phyloP scores from a whole-genome alignment of 1,140 invertebrate species.

The Trissolcus basalis region DNA sequence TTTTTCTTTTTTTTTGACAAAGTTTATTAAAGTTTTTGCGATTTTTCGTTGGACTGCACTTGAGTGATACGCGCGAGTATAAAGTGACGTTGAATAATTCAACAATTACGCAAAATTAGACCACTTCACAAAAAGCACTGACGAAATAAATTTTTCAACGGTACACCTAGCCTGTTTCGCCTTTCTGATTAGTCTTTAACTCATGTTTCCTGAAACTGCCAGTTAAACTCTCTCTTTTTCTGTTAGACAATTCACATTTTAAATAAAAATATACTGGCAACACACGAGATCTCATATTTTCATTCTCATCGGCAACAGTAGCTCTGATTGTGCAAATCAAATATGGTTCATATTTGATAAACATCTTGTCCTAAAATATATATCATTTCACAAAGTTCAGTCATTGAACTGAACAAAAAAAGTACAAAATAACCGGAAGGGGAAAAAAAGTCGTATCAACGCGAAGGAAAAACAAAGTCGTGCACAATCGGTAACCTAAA shows the following conservation, averaged over 20 bases:
- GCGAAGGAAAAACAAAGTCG: slow-evolving; percentile 1
- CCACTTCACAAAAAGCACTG: slow-evolving; percentile 35
- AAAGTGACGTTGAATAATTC: slow-evolving; percentile 56
- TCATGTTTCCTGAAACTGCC: slow-evolving; percentile 26
- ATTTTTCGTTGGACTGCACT: slow-evolving; percentile 24
- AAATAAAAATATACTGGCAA: too few relatives aligned
- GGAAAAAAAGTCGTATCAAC: too few relatives aligned
- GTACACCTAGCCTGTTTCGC: slow-evolving; percentile 8
- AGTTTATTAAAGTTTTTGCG: slow-evolving; percentile 34
- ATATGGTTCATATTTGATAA: too few relatives aligned
- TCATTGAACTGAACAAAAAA: background rate
- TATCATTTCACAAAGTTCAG: too few relatives aligned
- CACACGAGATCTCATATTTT: too few relatives aligned
- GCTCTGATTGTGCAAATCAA: too few relatives aligned
- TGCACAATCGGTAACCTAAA: too few relatives aligned
- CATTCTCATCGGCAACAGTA: too few relatives aligned
- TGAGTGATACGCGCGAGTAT: slow-evolving; percentile 37
- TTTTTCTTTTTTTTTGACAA: slow-evolving; percentile 2
- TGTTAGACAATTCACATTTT: background rate
- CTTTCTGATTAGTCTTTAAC: slow-evolving; percentile 21
- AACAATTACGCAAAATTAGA: slow-evolving; percentile 51
- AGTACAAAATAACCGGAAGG: too few relatives aligned
- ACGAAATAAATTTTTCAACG: slow-evolving; percentile 31
- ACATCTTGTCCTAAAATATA: too few relatives aligned
- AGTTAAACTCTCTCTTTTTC: slow-evolving; percentile 13